Conservation (phyloP, 1,140 invertebrate species). For the Dolichoris vasculosae region DNA sequence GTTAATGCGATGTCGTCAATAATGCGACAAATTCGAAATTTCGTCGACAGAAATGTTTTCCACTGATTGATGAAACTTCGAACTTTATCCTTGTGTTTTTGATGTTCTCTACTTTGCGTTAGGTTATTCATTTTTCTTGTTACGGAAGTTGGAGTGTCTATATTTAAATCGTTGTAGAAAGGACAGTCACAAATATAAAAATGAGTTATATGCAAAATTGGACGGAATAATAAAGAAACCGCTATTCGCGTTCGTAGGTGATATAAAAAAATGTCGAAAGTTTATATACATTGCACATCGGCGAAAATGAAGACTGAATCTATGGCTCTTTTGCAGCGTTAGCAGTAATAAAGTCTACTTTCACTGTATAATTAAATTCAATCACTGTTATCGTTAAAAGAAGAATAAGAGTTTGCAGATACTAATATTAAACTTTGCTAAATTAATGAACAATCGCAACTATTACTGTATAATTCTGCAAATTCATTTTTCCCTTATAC, state of each 20-base stretch:
- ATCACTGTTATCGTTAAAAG: conserved; percentile 26
- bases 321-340: conserved; percentile 36
- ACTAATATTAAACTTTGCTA: background rate
- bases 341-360: conserved; percentile 12
- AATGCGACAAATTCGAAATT: background rate
- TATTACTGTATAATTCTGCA: conserved; percentile 36
- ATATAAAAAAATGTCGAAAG: conserved; percentile 18
- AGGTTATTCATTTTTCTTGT: conserved; percentile 18
- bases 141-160: background rate
- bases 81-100: background rate
- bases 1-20: background rate
- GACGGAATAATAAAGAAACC: background rate
- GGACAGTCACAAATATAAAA: background rate
- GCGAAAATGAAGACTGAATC: conserved; percentile 46
- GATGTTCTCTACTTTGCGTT: conserved; percentile 26
- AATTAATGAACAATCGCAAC: background rate
- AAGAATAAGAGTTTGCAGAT: conserved; percentile 23
- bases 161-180: background rate
- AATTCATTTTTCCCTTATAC: conserved; percentile 31
- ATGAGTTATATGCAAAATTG: background rate
- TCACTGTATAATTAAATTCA: conserved; percentile 29
- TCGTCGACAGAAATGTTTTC: background rate
- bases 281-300: conserved; percentile 37
- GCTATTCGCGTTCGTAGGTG: background rate
- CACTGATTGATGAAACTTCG: background rate